A percentile compares a stretch with the other conserved stretches of the same genome.
phyloP scores from a whole-genome alignment of 2,888 invertebrate species.

The Neoascia interrupta region DNA sequence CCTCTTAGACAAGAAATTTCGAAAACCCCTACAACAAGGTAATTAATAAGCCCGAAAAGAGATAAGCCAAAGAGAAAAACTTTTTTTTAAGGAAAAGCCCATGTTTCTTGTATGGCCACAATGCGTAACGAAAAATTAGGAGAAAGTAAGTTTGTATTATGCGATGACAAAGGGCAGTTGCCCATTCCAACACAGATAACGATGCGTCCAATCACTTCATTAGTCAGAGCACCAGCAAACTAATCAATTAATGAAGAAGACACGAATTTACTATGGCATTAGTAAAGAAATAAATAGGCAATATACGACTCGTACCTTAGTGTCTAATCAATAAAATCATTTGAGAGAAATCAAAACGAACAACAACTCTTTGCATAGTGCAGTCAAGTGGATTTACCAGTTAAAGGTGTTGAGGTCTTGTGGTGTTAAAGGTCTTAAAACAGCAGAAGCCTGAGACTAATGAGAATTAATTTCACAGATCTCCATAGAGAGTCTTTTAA shows the following conservation, averaged over 20 bases:
- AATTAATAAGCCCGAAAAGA: not conserved
- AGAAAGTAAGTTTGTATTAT: no score
- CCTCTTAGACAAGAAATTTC: no score
- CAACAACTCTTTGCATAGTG: not conserved
- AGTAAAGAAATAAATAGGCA: no score
- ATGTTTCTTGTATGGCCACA: no score
- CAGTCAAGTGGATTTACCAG: not conserved
- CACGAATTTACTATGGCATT: conserved; percentile 1
- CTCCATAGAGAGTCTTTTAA: no score
- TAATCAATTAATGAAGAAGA: conserved; percentile 6
- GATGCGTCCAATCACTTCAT: conserved; percentile 10
- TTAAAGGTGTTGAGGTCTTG: not conserved
- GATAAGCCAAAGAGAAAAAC: no score
- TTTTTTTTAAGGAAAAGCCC: not conserved
- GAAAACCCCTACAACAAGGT: not conserved
- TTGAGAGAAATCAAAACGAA: not conserved
- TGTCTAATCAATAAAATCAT: no score
- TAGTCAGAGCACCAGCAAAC: not conserved
- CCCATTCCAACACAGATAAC: not conserved
- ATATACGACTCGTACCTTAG: no score
- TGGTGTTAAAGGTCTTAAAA: not conserved
- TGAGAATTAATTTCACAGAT: no score
- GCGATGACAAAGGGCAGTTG: no score
- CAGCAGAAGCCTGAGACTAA: no score
- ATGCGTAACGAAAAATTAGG: not conserved